Conservation (phyloP, 2,797 vertebrate species). For the Pogonophryne albipinna region DNA sequence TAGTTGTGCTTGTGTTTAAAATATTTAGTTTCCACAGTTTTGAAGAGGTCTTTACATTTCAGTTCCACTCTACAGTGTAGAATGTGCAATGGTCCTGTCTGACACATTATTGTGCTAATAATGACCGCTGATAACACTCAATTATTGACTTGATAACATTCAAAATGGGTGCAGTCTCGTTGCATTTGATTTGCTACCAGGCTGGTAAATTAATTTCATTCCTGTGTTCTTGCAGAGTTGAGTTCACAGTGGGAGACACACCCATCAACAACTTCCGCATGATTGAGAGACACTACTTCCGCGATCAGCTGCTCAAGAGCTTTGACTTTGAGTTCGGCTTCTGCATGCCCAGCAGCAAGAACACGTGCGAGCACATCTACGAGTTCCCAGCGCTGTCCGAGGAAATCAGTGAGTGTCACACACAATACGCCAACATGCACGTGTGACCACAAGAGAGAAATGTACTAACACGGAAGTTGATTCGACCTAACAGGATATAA, state of each 20-base stretch:
- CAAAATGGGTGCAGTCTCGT: not conserved
- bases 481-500: slow-evolving; percentile 18
- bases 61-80: too few species aligned
- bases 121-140: too few species aligned
- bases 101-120: too few species aligned
- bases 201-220: not conserved
- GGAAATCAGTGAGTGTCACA: slow-evolving; percentile 91
- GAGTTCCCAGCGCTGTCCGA: slow-evolving; percentile 96
- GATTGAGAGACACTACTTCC: slow-evolving; percentile 99
- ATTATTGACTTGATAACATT: too few species aligned
- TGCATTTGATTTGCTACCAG: not conserved
- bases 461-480: slow-evolving; percentile 12
- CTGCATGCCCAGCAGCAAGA: slow-evolving; percentile 99
- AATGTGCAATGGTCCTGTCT: too few species aligned
- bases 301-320: slow-evolving; percentile 95
- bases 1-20: too few species aligned
- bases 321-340: slow-evolving; percentile 99
- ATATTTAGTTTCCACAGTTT: too few species aligned
- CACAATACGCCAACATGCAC: not conserved
- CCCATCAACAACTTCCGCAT: slow-evolving; percentile 98
- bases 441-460: slow-evolving; percentile 2
- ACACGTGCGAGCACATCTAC: slow-evolving; percentile 98
- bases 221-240: slow-evolving; percentile 86
- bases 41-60: too few species aligned
- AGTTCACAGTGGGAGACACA: slow-evolving; percentile 98